These are phyloP conservation scores for Hybos culiciformis DNA, from an alignment of 2,888 invertebrate genomes.

Conservation along the genomic window DNA sequence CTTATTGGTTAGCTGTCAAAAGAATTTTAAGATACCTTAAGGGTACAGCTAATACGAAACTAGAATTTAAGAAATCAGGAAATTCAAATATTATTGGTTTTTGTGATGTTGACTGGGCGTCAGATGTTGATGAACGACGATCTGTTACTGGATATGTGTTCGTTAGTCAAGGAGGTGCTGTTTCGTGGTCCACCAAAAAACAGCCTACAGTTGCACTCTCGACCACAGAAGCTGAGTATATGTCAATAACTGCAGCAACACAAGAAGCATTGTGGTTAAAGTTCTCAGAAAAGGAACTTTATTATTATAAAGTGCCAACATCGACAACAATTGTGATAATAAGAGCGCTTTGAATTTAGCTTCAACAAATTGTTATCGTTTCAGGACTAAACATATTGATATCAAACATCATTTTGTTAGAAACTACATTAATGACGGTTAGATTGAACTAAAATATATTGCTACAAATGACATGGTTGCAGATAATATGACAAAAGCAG, in stretches of 20 bases:
- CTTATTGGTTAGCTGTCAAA: conserved; percentile 16
- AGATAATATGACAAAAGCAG: not conserved
- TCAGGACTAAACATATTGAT: conserved; percentile 5
- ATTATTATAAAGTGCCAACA: no score
- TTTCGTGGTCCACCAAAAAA: not conserved
- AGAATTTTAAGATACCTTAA: conserved; percentile 12
- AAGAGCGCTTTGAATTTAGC: not conserved
- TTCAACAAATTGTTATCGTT: not conserved
- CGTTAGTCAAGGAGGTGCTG: conserved; percentile 10
- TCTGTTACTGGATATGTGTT: conserved; percentile 11
- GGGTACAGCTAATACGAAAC: conserved; percentile 4
- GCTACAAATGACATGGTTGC: not conserved
- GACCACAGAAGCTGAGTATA: conserved; percentile 13
- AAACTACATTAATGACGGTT: not conserved
- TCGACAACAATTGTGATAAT: conserved; percentile 1
- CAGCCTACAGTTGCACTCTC: conserved; percentile 12
- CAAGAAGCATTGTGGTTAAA: not conserved
- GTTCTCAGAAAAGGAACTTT: conserved; percentile 1
- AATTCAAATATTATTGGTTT: conserved; percentile 8
- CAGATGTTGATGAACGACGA: conserved; percentile 8
- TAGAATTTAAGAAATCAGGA: conserved; percentile 2
- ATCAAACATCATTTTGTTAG: conserved; percentile 1
- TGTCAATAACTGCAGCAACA: conserved; percentile 2
- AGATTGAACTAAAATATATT: not conserved
- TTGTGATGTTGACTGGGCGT: conserved; percentile 13